Evolutionary conservation across 1,140 invertebrate genomes (phyloP), one percentile per base, ranked within the genome.

Genomic region (Lepidurus couesii): DNA sequence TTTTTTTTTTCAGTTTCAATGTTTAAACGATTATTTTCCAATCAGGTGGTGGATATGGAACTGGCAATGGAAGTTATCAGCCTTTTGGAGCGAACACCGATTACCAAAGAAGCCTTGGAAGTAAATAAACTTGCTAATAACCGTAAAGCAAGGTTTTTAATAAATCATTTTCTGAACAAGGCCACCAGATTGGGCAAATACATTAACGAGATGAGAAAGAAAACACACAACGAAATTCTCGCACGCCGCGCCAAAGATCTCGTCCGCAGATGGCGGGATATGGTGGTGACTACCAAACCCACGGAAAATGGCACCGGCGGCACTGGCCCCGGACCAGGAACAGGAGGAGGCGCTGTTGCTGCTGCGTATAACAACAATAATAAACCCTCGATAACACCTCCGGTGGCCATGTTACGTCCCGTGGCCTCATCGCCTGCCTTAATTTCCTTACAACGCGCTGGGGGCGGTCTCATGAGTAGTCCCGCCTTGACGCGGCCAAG

Each of bases 81-180:
- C 85, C 89, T 92, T 84, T 88, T 97, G 90, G 96, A 98, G 88
- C 93, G 91, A 87, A 92, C 93, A 85, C 90, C 92, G 86, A 94
- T 98, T 87, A 96, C 95, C 86, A 95, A 95, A 90, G 95, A 97
- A 86, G 90, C 94, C 87, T 87, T 97, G 87, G 95, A 97, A 91
- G 95, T 95, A 88, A 87, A 86, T 78, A 78, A 44, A 76, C 16
- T 21, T 21, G 53, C 7, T 4, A 34, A 80, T 9, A 24, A 77
- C 44, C 42, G 42, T 53, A 26, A 26, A 74, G 26, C 75, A 75
- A 45, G 42, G 76, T 75, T 75, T 53, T 75, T 73, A 78, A 74
- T 80, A 44, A 75, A 75, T 47, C 81, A 80, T 80, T 81, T 80
- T 81, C 73, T 80, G 77, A 86, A 87, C 76, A 83, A 92, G 91